phyloP scores from a whole-genome alignment of 1,140 invertebrate species.

The Medauroidea extradentata region DNA sequence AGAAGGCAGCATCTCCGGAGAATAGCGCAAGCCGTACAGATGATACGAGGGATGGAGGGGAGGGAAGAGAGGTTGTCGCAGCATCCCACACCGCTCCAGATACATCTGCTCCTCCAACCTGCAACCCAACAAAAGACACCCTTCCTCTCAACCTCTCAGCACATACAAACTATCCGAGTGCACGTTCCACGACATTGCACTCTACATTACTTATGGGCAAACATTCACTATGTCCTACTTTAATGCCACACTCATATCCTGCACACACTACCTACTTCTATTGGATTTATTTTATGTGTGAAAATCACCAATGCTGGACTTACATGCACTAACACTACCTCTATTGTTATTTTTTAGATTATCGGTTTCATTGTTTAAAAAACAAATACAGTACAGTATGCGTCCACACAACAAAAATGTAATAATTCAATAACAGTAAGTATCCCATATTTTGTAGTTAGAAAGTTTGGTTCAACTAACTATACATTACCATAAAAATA shows the following conservation, averaged over 20 bases:
- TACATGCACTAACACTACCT: background rate
- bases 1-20: slow-evolving; percentile 23
- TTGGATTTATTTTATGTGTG: too few relatives aligned
- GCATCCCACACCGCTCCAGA: slow-evolving; percentile 66
- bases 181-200: too few relatives aligned
- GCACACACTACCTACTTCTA: too few relatives aligned
- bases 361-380: background rate
- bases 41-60: slow-evolving; percentile 27
- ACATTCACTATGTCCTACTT: too few relatives aligned
- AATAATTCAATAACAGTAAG: too few relatives aligned
- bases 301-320: background rate
- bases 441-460: too few relatives aligned
- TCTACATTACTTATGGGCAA: too few relatives aligned
- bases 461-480: too few relatives aligned
- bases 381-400: background rate
- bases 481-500: too few relatives aligned
- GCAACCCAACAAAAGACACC: slow-evolving; percentile 11
- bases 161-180: too few relatives aligned
- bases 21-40: slow-evolving; percentile 21
- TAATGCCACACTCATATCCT: too few relatives aligned
- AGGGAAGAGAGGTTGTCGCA: slow-evolving; percentile 54
- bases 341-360: background rate
- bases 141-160: too few relatives aligned
- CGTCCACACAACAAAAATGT: background rate
- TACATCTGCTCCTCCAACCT: slow-evolving; percentile 72